Base-by-base conservation (phyloP, 2,113 vertebrate genomes). In the Pteropus alecto region DNA sequence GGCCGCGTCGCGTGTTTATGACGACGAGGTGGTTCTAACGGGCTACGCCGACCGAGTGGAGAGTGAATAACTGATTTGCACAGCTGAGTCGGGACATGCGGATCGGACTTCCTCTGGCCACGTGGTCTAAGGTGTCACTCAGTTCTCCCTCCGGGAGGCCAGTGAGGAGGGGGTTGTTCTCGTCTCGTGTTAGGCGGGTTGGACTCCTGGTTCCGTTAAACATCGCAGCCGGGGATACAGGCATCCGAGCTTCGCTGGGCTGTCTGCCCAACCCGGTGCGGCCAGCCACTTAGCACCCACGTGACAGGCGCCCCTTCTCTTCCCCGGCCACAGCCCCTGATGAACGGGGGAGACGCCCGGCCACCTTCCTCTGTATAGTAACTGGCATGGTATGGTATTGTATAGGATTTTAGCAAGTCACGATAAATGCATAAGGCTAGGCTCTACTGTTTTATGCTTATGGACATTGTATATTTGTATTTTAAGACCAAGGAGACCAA, bases 401-500 rank as follows among this genome's bases (percentile, higher is more conserved):
- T 98, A 97, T 98, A 98, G 98, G 97, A 97, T 97, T 95, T 98
- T 98, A 98, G 98, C 96, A 87, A 77, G 97, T 98, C 97, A 94
- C 94, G 93, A 98, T 95, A 97, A 98, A 97, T 82, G 93, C 10
- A 96, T 97, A 97, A 98, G 98, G 98, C 98, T 96, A 97, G 98
- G 98, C 98, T 98, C 98, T 97, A 93, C 98, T 97, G 96, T 83
- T 97, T 97, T 97, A 96, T 94, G 98, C 98, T 98, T 97, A 95
- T 91, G 98, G 98, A 98, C 98, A 96, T 91, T 98, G 98, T 98
- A 98, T 97, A 97, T 98, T 98, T 98, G 97, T 98, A 98, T 97
- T 97, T 97, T 98, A 98, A 97, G 98, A 98, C 98, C 98, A 97
- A 98, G 98, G 95, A 98, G 98, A 98, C 97, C 97, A 98, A 98